A percentile compares a stretch with the other conserved stretches of the same genome.
phyloP scores from a whole-genome alignment of 1,140 invertebrate genomes.

The Drosophila lowei region DNA sequence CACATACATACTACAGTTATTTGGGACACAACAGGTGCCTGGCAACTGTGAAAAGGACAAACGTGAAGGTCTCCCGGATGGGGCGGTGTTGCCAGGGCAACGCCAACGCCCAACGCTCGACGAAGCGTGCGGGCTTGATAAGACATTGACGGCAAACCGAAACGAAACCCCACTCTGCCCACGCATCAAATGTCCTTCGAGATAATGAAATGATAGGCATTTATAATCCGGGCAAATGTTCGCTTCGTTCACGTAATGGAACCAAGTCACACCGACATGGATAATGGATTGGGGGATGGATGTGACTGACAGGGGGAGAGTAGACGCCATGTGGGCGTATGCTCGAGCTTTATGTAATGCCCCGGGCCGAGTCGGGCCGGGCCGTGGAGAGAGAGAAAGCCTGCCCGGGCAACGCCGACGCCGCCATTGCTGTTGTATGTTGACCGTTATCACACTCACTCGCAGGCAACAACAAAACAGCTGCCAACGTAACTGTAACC shows the following conservation, averaged over 20 bases:
- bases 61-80: slow-evolving; percentile 63
- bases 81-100: slow-evolving; percentile 43
- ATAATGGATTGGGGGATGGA: slow-evolving; percentile 15
- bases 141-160: slow-evolving; percentile 16
- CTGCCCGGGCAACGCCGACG: slow-evolving; percentile 40
- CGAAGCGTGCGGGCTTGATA: slow-evolving; percentile 31
- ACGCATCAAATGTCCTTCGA: slow-evolving; percentile 66
- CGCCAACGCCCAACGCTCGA: slow-evolving; percentile 43
- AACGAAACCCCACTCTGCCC: slow-evolving; percentile 16
- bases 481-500: slow-evolving; percentile 56
- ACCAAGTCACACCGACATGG: slow-evolving; percentile 31
- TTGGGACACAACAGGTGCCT: slow-evolving; percentile 70
- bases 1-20: slow-evolving; percentile 11
- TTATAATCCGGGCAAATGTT: slow-evolving; percentile 29
- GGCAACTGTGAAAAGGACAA: slow-evolving; percentile 80
- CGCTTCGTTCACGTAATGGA: slow-evolving; percentile 41
- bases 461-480: slow-evolving; percentile 50
- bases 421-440: slow-evolving; percentile 51
- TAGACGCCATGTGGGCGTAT: slow-evolving; percentile 41
- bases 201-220: slow-evolving; percentile 65
- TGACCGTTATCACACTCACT: slow-evolving; percentile 48
- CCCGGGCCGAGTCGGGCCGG: slow-evolving; percentile 10
- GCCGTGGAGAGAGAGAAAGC: slow-evolving; percentile 33
- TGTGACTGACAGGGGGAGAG: slow-evolving; percentile 21
- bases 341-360: slow-evolving; percentile 65